Evolutionary conservation across 2,113 vertebrate species (phyloP).

Genomic region (Oophaga pumilio): DNA sequence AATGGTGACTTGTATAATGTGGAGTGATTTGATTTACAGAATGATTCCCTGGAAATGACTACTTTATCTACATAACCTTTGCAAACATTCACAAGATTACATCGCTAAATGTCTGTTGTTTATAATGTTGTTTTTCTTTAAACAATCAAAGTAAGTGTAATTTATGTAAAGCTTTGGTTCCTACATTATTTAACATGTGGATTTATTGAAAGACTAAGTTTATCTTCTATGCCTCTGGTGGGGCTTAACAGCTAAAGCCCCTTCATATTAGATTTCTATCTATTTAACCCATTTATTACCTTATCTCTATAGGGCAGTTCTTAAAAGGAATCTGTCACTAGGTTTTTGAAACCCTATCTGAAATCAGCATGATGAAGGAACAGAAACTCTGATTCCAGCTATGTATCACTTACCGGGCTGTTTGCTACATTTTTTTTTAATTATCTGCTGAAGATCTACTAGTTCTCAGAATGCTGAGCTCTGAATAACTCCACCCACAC

Average conservation of each 20-base stretch:
- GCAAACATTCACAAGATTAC: not conserved
- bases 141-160: not conserved
- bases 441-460: too few species aligned
- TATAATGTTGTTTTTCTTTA: not conserved
- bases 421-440: too few species aligned
- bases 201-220: not conserved
- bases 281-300: not conserved
- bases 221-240: not conserved
- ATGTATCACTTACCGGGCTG: too few species aligned
- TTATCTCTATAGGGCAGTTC: not conserved
- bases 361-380: too few species aligned
- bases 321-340: too few species aligned
- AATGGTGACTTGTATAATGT: not conserved
- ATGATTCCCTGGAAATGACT: constrained; percentile 7
- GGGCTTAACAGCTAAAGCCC: too few species aligned
- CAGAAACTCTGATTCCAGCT: too few species aligned
- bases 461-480: too few species aligned
- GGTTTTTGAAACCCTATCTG: too few species aligned
- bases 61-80: constrained; percentile 17
- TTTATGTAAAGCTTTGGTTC: not conserved
- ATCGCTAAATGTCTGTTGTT: not conserved
- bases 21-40: not conserved
- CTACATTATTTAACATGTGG: not conserved
- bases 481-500: too few species aligned
- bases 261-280: not conserved